These are phyloP conservation scores for Allochrocebus solatus DNA, from an alignment of 2,797 vertebrate species.

Conservation along the genomic window DNA sequence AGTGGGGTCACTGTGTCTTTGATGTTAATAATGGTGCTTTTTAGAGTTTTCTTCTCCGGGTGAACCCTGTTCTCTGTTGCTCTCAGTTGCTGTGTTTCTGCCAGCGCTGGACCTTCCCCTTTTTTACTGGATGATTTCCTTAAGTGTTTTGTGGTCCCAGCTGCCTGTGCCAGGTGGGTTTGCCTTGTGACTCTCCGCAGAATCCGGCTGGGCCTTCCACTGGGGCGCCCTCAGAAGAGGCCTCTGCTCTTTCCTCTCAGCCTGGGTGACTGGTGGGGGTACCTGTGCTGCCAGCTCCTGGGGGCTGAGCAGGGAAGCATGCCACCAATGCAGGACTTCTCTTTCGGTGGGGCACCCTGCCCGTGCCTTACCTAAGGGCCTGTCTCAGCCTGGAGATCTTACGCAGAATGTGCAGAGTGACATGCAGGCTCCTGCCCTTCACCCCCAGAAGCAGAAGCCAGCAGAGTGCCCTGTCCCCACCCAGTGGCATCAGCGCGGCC, in stretches of 20 bases:
- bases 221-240: fast-evolving
- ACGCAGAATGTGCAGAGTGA: fast-evolving
- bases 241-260: neutral
- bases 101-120: neutral
- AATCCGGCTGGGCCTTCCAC: neutral
- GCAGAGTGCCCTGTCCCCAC: no score
- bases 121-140: neutral
- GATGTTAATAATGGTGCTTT: fast-evolving
- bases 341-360: fast-evolving
- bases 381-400: neutral
- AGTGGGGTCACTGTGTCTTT: neutral
- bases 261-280: neutral
- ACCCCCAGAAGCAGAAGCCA: neutral
- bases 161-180: fast-evolving
- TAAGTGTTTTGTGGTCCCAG: fast-evolving
- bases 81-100: neutral
- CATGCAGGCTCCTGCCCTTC: neutral
- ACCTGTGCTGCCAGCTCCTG: neutral
- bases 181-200: neutral
- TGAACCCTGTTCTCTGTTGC: neutral
- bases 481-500: fast-evolving
- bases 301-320: neutral
- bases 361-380: neutral
- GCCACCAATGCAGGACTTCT: neutral
- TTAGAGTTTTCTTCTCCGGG: neutral